These are phyloP conservation scores for Neotragus moschatus DNA, from an alignment of 2,113 vertebrate genomes.

Conservation along the genomic window DNA sequence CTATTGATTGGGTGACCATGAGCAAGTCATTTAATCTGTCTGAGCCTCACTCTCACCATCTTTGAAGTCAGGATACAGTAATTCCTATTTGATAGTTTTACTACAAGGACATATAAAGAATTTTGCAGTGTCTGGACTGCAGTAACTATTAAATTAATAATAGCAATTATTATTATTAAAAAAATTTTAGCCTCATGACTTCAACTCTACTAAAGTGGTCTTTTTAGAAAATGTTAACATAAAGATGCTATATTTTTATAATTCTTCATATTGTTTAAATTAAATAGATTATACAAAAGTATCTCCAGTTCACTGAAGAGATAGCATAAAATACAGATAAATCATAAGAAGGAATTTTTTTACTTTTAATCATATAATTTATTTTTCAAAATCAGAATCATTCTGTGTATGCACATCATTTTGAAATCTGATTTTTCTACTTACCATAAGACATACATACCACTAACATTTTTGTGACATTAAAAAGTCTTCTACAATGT, in stretches of 20 bases:
- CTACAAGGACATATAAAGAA: not conserved
- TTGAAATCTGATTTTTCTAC: not conserved
- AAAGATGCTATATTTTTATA: not conserved
- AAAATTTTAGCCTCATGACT: not conserved
- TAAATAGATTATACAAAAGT: not conserved
- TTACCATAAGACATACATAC: not conserved
- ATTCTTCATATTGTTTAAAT: not conserved
- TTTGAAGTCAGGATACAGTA: not conserved
- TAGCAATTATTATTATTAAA: not conserved
- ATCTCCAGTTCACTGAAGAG: not conserved
- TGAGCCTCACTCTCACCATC: not conserved
- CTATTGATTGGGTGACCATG: not conserved
- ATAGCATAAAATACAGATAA: not conserved
- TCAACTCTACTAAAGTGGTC: not conserved
- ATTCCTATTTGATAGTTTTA: not conserved
- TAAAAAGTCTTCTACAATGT: not conserved
- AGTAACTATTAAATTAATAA: not conserved
- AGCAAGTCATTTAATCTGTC: not conserved
- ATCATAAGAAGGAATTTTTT: not conserved
- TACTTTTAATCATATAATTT: not conserved
- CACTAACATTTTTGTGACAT: not conserved
- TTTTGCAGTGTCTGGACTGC: not conserved
- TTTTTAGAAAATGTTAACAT: not conserved
- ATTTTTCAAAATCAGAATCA: not conserved
- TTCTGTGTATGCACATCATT: not conserved